phyloP scores from a whole-genome alignment of 2,113 vertebrate species.

The Plotosus lineatus region DNA sequence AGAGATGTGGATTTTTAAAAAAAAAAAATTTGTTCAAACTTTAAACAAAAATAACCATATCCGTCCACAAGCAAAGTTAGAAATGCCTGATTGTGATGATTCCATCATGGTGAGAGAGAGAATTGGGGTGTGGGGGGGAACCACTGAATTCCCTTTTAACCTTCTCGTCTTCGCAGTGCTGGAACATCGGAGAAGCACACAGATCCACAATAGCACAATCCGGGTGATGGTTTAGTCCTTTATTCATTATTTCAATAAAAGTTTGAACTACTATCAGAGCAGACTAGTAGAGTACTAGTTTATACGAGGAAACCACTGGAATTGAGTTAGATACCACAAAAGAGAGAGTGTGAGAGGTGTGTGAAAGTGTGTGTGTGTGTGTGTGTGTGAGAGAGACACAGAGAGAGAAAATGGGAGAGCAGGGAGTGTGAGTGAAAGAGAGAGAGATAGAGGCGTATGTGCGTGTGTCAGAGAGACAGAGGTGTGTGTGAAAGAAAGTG shows the following conservation, averaged over 20 bases:
- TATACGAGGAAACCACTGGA: conserved; percentile 64
- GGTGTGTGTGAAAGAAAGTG: conserved; percentile 47
- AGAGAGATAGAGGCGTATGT: not conserved
- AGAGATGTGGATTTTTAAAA: conserved; percentile 62
- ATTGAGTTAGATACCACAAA: conserved; percentile 61
- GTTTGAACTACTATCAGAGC: conserved; percentile 71
- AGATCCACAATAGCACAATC: conserved; percentile 68
- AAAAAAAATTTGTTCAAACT: conserved; percentile 56
- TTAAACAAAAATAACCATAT: conserved; percentile 38
- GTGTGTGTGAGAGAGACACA: conserved; percentile 46
- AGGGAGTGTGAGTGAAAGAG: conserved; percentile 49
- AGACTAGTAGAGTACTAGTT: conserved; percentile 65
- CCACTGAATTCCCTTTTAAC: conserved; percentile 51
- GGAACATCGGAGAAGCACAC: conserved; percentile 51
- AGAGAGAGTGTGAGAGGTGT: conserved; percentile 47
- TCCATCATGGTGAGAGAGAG: conserved; percentile 52
- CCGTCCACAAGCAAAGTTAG: conserved; percentile 37
- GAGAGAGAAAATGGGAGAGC: conserved; percentile 3
- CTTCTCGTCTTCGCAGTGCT: conserved; percentile 25
- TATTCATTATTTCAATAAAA: conserved; percentile 74
- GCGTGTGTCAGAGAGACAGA: conserved; percentile 48
- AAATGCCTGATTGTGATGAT: conserved; percentile 38
- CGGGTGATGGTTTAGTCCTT: conserved; percentile 67
- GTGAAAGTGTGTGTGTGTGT: too few species aligned
- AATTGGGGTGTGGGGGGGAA: conserved; percentile 55